Evolutionary conservation across 2,888 invertebrate genomes (phyloP).

Genomic region (Nematopogon swammerdamellus): DNA sequence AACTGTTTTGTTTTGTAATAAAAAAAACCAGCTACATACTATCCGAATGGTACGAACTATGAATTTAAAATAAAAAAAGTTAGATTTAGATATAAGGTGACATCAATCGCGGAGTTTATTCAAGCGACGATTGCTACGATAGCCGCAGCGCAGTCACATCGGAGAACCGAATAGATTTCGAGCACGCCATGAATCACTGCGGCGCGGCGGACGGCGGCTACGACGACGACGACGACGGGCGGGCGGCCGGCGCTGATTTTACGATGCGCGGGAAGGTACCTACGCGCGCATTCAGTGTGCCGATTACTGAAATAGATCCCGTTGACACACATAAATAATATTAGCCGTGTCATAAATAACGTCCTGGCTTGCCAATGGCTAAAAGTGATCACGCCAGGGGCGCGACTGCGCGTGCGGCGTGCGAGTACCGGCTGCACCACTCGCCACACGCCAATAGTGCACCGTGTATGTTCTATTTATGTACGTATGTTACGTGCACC

Average conservation of each 20-base stretch:
- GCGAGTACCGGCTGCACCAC: not conserved
- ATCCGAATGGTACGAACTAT: too few relatives aligned
- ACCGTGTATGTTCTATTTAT: not conserved
- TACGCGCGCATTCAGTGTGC: constrained; percentile 23
- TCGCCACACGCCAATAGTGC: not conserved
- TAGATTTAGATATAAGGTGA: too few relatives aligned
- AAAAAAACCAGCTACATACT: too few relatives aligned
- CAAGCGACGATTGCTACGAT: too few relatives aligned
- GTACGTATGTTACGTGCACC: too few relatives aligned
- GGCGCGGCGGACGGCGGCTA: not conserved
- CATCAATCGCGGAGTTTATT: too few relatives aligned
- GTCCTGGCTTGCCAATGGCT: constrained; percentile 5
- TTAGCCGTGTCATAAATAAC: constrained; percentile 36
- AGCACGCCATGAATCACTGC: constrained; percentile 16
- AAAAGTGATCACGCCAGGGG: not conserved
- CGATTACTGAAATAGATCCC: constrained; percentile 38
- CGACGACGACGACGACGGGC: too few relatives aligned
- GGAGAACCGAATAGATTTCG: not conserved
- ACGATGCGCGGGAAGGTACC: constrained; percentile 8
- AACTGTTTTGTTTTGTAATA: too few relatives aligned
- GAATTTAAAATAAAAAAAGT: too few relatives aligned
- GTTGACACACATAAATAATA: constrained; percentile 53
- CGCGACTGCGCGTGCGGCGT: not conserved
- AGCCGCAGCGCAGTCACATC: too few relatives aligned
- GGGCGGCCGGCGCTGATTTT: not conserved